phyloP scores from a whole-genome alignment of 2,888 invertebrate genomes.

The Cinara cedri region DNA sequence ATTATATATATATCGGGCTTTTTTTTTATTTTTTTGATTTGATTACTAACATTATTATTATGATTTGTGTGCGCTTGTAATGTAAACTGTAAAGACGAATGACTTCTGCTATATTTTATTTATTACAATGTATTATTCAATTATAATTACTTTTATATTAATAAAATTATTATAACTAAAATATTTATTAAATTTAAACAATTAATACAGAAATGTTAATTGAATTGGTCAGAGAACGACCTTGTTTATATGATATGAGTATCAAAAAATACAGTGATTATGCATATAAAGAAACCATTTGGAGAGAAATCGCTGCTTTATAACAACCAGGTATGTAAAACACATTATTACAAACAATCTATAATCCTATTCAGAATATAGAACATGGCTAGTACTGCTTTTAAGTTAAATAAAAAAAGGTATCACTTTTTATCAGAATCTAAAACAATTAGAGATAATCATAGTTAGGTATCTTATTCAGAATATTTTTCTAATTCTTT shows the following conservation, averaged over 20 bases:
- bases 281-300: constrained; percentile 32
- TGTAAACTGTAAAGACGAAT: constrained; percentile 25
- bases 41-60: constrained; percentile 1
- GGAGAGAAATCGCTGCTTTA: constrained; percentile 29
- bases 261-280: constrained; percentile 33
- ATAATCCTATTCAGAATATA: too few species aligned
- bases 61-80: constrained; percentile 23
- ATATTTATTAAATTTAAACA: constrained; percentile 12
- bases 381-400: too few species aligned
- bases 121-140: constrained; percentile 31
- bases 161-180: constrained; percentile 11
- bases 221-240: constrained; percentile 32
- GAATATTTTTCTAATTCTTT: constrained; percentile 20
- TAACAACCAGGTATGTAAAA: constrained; percentile 32
- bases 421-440: constrained; percentile 26
- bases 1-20: too few species aligned
- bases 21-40: too few species aligned
- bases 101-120: constrained; percentile 33
- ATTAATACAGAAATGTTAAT: constrained; percentile 30
- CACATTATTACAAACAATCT: not conserved
- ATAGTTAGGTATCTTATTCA: too few species aligned
- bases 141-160: constrained; percentile 19
- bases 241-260: constrained; percentile 36
- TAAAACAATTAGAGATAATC: too few species aligned
- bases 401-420: too few species aligned